Evolutionary conservation across 23 tunicate species (phyloP).

Genomic region (Ascidia mentula): DNA sequence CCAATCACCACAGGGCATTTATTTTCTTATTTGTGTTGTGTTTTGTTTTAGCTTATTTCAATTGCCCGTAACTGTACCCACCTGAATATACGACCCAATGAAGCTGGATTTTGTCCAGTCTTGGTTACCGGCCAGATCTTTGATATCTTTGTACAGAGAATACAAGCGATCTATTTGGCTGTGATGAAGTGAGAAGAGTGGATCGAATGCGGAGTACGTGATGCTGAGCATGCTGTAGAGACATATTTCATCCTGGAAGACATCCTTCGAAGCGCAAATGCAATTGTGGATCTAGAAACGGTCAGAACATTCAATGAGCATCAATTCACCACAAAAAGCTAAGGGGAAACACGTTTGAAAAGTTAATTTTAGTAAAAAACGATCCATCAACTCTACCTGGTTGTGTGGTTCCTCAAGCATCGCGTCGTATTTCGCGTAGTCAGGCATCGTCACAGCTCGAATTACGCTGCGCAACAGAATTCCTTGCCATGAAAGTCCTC

Average conservation of each 20-base stretch:
- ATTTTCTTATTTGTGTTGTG: too few species aligned
- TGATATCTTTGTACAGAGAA: slow-evolving; percentile 20
- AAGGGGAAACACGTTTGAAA: too few species aligned
- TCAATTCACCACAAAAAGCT: too few species aligned
- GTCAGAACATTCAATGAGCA: too few species aligned
- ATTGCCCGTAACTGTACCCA: too few species aligned
- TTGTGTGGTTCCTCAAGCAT: background rate
- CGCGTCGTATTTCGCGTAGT: slow-evolving; percentile 11
- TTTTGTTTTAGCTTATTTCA: too few species aligned
- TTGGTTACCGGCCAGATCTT: slow-evolving; percentile 23
- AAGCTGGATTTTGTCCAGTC: slow-evolving; percentile 67
- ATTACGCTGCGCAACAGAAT: background rate
- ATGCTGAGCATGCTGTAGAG: slow-evolving; percentile 33
- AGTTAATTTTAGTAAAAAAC: too few species aligned
- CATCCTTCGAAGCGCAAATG: slow-evolving; percentile 5
- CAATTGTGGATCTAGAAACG: slow-evolving; percentile 42
- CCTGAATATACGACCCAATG: slow-evolving; percentile 32
- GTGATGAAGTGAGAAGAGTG: slow-evolving; percentile 52
- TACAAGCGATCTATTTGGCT: slow-evolving; percentile 50
- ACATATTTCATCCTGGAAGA: slow-evolving; percentile 1
- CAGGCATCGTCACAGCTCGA: background rate
- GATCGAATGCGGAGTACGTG: slow-evolving; percentile 44
- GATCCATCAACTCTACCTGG: too few species aligned
- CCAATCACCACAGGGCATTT: too few species aligned
- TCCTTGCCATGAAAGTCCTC: background rate